Evolutionary conservation across 2,797 vertebrate species (phyloP), one percentile per base, ranked within the genome.

Genomic region (Emys orbicularis): DNA sequence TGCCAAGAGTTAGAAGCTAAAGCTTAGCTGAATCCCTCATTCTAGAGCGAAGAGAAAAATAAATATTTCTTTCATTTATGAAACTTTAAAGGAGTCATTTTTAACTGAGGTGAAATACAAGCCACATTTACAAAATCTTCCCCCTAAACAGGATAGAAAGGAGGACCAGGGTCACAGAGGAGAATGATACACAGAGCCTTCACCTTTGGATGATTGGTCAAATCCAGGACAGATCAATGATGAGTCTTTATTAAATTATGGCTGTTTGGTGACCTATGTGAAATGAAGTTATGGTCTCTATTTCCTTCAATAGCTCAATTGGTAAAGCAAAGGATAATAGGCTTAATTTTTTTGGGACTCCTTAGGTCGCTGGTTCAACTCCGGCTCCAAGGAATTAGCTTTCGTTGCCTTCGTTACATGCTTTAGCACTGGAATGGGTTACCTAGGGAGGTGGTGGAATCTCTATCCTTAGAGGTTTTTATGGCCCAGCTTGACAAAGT

Each of bases 71-170:
- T 92, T 72, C 79, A 86, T 84, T 1, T 1, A 53, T 29, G 89
- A 93, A 91, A 79, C 23, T 18, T 49, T 79, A 57, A 90, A 87
- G 37, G 7, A 53, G 84, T 50, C 37, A 12, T 53, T 93, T 89
- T 93, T 80, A 54, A 77, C 81, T 54, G 54, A 19, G 72, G 29
- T 53, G 44, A 23, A 87, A 49, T 6, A 50, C n/a, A 44, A 89
- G 84, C 8, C 84, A 72, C 34, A 29, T 57, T 23, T 81, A 90
- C 27, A 61, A 79, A 76, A 21, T 87, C 56, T 79, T 92, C 76
- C 9, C 19, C 84, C 4, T 95, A 83, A 52, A 83, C 84, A 81
- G 34, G 54, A 53, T 61, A 50, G 65, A 80, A 82, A 79, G 15
- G 47, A 95, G 8, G 13, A 88, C 27, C 12, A 74, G 23, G 83